Evolutionary conservation across 2,797 vertebrate species (phyloP).

Genomic region (Hippopotamyrus pictus): DNA sequence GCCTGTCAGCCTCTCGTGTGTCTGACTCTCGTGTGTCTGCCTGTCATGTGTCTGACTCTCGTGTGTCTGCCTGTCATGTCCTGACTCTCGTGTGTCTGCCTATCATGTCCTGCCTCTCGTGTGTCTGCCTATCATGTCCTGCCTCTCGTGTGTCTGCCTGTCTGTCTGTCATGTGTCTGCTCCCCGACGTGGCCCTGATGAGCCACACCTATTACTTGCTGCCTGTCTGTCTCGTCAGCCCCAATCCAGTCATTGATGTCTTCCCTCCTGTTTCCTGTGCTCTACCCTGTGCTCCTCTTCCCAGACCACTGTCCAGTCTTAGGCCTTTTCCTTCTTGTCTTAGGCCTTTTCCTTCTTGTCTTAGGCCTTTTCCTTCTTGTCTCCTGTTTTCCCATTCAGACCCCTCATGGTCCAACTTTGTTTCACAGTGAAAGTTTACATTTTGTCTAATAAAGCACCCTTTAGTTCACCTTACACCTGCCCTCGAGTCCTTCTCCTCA

Average conservation of each 20-base stretch:
- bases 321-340: neutral
- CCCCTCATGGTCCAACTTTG: neutral
- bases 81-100: too few relatives aligned
- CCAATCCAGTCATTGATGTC: neutral
- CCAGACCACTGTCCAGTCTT: neutral
- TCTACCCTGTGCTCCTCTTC: neutral
- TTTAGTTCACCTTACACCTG: neutral
- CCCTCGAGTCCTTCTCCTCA: neutral
- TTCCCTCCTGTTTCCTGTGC: neutral
- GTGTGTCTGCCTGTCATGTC: too few relatives aligned
- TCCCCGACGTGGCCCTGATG: neutral
- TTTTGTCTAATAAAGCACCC: neutral
- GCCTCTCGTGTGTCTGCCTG: too few relatives aligned
- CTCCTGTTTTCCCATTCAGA: neutral
- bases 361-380: neutral
- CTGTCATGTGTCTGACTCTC: neutral
- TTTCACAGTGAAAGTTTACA: neutral
- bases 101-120: neutral
- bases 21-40: neutral
- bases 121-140: too few relatives aligned
- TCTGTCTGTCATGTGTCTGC: neutral
- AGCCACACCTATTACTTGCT: neutral
- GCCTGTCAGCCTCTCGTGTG: too few relatives aligned
- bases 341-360: neutral
- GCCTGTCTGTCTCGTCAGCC: neutral